Evolutionary conservation across 2,113 vertebrate genomes (phyloP), one percentile per base, ranked within the genome.

Genomic region (Mastomys coucha): DNA sequence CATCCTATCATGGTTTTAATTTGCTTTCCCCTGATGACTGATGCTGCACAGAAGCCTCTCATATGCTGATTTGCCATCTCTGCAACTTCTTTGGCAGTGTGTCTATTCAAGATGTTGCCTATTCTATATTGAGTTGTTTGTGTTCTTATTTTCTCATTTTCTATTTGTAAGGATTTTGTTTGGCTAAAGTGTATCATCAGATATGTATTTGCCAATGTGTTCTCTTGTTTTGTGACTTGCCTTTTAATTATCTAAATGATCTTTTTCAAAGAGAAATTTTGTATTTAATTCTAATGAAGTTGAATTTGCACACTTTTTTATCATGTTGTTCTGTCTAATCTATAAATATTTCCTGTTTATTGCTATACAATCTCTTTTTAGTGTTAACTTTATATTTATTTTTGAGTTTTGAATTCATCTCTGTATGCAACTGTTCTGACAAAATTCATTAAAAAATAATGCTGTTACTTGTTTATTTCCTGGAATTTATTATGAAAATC

Each of bases 61-160:
- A 31, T 51, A 75, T 7, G 51, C 53, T 39, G 72, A 36, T 39
- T 70, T 72, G 58, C 78, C 60, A 42, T 82, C 67, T 58, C 75
- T 72, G 31, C 93, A 76, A 76, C 31, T 56, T 90, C 70, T 63
- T 26, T 39, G 60, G 33, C 45, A 70, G 31, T 58, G 28, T 39
- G 14, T 88, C 75, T 65, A 6, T 39, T 72, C 24, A 58, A 65
- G 42, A 89, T 65, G 82, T 90, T 88, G 11, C 60, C 51, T 28
- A 33, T 26, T 69, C 92, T 39, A 5, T 75, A 31, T 49, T 20
- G 24, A 28, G 16, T 69, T 65, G 28, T n/a, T 81, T 53, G 63
- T 95, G 9, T 75, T 92, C 65, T 95, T 65, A 56, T 85, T 89
- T 67, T 53, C 33, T 95, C 65, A 56, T 88, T 88, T 88, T 53